Base-by-base conservation (phyloP, 2,888 invertebrate species). In the Apoderus coryli region DNA sequence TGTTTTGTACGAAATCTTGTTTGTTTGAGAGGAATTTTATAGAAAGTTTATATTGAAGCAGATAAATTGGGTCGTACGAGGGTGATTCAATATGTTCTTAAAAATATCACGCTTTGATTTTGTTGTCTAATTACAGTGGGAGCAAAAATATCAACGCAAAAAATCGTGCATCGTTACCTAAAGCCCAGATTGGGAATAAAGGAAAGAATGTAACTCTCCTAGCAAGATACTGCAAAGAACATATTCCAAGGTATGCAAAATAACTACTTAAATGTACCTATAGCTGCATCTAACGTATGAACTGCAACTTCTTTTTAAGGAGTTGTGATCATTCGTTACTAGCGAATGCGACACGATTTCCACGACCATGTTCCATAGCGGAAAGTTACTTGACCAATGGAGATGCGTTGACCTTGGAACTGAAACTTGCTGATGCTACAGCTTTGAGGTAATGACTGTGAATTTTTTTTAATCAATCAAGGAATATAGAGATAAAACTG, bases 341-440 rank as follows among this genome's bases (percentile, higher is more conserved):
- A 31, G 61, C 62, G 31, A 68, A 69, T 44, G 46, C 42, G 10
- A 55, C 59, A 9, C 44, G 57, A 27, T 63, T 57, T 43, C 72
- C 76, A 11, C 66, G 85, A 34, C 84, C 84, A 0, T 86, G 86
- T 49, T 48, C 51, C 1, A 64, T 79, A 14, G 73, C 77, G 4
- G 86, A 86, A 53, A 84, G 85, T 56, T 86, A 79, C 53, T 65
- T 86, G 9, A 84, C 85, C 3, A 73, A 78, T 39, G 79, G 78
- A 33, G 82, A 78, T 55, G 77, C 76, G 29, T 65, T 84, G 44
- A 85, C 82, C 10, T 63, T 85, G 41, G 85, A 85, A 54, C 60
- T 86, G 44, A 73, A 74, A 47, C 64, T 81, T 47, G 71, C 76
- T 9, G 82, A 88, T 56, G 81, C 84, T 22, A 85, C 88, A 1